Evolutionary conservation across 2,113 vertebrate species (phyloP).

Genomic region (Emydocephalus ijimae): DNA sequence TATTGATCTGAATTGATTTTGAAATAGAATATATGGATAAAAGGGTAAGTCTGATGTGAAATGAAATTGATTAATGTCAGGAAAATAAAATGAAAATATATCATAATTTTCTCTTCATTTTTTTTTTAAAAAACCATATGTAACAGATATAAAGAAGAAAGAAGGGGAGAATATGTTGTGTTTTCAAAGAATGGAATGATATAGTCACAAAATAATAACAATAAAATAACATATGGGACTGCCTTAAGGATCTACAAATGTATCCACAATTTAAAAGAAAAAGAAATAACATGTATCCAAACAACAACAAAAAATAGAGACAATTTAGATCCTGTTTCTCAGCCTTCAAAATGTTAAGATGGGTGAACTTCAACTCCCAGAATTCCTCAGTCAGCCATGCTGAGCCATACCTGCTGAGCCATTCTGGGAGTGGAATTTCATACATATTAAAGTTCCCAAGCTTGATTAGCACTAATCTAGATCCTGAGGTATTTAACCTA

Average conservation of each 20-base stretch:
- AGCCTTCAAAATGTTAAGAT: too few relatives aligned
- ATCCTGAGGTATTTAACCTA: not conserved
- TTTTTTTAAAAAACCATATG: not conserved
- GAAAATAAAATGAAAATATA: not conserved
- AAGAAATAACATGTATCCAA: not conserved
- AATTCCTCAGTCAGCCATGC: too few relatives aligned
- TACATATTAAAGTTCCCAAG: too few relatives aligned
- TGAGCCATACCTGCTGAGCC: too few relatives aligned
- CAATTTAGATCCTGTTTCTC: not conserved
- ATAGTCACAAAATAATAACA: not conserved
- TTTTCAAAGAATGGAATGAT: not conserved
- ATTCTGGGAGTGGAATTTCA: too few relatives aligned
- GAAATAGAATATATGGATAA: not conserved
- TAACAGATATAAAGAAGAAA: not conserved
- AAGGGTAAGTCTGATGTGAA: not conserved
- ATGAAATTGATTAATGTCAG: not conserved
- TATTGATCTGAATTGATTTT: not conserved
- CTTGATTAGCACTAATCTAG: not conserved
- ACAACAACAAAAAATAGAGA: not conserved
- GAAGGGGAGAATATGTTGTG: not conserved
- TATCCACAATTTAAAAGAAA: not conserved
- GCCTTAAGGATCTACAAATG: not conserved
- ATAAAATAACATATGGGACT: not conserved
- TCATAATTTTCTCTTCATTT: not conserved
- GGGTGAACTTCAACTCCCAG: too few relatives aligned